phyloP scores from a whole-genome alignment of 2,888 invertebrate genomes.

The Ellobium chinense region DNA sequence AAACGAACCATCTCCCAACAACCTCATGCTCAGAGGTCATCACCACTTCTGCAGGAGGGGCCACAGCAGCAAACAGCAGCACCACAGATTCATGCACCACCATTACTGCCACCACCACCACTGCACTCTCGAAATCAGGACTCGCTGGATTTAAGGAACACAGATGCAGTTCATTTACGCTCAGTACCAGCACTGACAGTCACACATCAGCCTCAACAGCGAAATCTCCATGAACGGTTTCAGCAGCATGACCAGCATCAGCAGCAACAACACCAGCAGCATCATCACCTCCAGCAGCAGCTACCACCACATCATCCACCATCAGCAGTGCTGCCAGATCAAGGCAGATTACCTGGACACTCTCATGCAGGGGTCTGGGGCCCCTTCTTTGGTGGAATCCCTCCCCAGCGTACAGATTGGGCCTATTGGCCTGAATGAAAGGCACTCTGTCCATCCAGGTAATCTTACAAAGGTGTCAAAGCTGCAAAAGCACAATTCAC shows the following conservation, averaged over 20 bases:
- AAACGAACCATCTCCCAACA: neutral
- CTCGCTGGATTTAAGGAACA: neutral
- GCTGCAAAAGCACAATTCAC: too few relatives aligned
- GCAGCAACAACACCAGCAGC: too few relatives aligned
- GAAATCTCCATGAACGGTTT: neutral
- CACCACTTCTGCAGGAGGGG: neutral
- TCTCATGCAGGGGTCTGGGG: neutral
- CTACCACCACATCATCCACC: neutral
- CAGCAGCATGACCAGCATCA: slow-evolving; percentile 2
- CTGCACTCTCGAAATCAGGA: neutral
- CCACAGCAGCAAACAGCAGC: neutral
- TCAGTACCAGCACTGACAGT: too few relatives aligned
- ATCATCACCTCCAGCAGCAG: neutral
- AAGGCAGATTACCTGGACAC: neutral
- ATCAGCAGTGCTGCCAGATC: neutral
- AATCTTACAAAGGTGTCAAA: too few relatives aligned
- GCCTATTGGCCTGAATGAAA: neutral
- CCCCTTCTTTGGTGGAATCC: neutral
- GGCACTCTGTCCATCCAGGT: too few relatives aligned
- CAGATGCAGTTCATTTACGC: neutral
- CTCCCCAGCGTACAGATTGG: neutral
- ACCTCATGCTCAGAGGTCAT: neutral
- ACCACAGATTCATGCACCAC: too few relatives aligned
- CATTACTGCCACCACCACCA: neutral
- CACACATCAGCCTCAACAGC: neutral